Conservation (phyloP, 2,888 invertebrate species). For the Chloroclysta siterata region DNA sequence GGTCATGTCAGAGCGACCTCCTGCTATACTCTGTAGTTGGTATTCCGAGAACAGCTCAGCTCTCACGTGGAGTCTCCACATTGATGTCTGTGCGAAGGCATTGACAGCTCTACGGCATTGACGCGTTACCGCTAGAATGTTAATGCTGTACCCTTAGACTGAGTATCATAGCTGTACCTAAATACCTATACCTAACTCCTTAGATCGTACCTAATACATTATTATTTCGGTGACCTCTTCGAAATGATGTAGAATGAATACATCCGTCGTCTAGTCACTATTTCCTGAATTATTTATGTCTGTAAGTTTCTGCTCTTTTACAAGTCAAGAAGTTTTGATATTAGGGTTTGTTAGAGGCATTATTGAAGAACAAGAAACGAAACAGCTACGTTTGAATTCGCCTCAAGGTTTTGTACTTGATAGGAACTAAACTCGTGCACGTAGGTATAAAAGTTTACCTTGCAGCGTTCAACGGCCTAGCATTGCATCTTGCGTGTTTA, state of each 20-base stretch:
- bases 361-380: constrained; percentile 10
- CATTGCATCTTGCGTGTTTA: constrained; percentile 13
- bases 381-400: neutral
- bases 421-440: constrained; percentile 7
- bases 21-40: constrained; percentile 46
- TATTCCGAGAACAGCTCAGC: constrained; percentile 58
- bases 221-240: constrained; percentile 55
- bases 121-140: constrained; percentile 59
- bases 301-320: constrained; percentile 35
- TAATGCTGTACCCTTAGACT: too few species aligned
- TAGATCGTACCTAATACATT: constrained; percentile 45
- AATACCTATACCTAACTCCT: constrained; percentile 54
- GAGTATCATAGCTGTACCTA: too few species aligned
- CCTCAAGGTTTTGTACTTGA: constrained; percentile 12
- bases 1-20: constrained; percentile 51
- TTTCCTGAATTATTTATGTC: constrained; percentile 51
- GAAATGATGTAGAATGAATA: constrained; percentile 57
- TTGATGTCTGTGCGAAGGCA: constrained; percentile 55
- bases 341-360: neutral
- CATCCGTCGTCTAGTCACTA: constrained; percentile 47
- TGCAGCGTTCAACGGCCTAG: constrained; percentile 3
- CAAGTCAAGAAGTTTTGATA: constrained; percentile 20
- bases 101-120: constrained; percentile 70
- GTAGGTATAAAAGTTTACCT: constrained; percentile 21
- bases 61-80: constrained; percentile 45